Evolutionary conservation across 2,797 vertebrate genomes (phyloP).

Genomic region (Antrozous pallidus): DNA sequence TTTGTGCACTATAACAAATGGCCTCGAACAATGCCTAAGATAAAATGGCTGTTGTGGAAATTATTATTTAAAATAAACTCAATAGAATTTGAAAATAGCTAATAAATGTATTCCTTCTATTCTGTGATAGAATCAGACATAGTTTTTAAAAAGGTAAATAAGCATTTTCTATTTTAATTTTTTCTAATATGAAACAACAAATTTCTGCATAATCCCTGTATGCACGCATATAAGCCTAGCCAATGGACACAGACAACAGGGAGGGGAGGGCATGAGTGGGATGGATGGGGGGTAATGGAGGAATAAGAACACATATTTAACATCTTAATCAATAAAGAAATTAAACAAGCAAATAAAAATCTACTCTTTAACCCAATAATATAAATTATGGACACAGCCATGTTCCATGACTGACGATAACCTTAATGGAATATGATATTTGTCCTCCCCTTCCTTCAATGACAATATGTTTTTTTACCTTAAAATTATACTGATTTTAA

Average conservation of each 20-base stretch:
- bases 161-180: neutral
- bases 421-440: neutral
- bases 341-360: too few relatives aligned
- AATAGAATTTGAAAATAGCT: slow-evolving; percentile 21
- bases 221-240: too few relatives aligned
- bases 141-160: neutral
- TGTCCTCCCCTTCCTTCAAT: neutral
- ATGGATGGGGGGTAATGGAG: too few relatives aligned
- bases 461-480: neutral
- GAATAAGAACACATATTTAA: too few relatives aligned
- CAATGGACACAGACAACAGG: too few relatives aligned
- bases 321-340: too few relatives aligned
- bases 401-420: neutral
- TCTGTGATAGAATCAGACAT: neutral
- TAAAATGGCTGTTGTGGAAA: neutral
- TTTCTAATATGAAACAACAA: neutral
- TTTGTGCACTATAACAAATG: neutral
- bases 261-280: too few relatives aligned
- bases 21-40: neutral
- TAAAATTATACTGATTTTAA: neutral
- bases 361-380: neutral
- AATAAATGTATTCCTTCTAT: neutral
- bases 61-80: neutral
- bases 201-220: neutral
- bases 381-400: neutral